Percentiles rank a stretch among this genome's conserved stretches.
These are phyloP conservation scores for Trichogramma evanescens DNA, from an alignment of 2,888 invertebrate genomes.

Conservation along the genomic window DNA sequence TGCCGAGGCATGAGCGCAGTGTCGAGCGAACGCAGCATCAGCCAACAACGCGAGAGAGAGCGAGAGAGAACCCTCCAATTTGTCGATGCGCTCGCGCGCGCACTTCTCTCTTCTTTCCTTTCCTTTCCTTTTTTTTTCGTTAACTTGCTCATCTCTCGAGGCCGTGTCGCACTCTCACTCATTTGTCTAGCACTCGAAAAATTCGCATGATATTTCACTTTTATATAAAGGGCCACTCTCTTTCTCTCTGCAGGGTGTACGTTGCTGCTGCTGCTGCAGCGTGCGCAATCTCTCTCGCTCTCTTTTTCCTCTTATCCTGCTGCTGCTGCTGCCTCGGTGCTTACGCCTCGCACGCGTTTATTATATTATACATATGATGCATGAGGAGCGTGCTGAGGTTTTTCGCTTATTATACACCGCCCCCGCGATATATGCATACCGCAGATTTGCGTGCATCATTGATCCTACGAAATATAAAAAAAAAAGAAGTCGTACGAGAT, in stretches of 20 bases:
- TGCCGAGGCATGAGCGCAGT: neutral
- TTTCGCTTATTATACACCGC: no score
- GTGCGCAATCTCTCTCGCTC: neutral
- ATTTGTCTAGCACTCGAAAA: constrained; percentile 27
- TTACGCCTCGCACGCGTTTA: neutral
- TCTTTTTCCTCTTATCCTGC: neutral
- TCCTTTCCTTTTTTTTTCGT: constrained; percentile 3
- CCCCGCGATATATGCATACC: no score
- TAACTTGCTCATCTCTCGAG: constrained; percentile 4
- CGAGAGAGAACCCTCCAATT: constrained; percentile 28
- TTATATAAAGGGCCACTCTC: constrained; percentile 15
- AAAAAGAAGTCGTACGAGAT: no score
- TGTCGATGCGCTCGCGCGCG: constrained; percentile 14
- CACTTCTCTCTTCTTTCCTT: constrained; percentile 11
- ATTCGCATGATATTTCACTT: constrained; percentile 27
- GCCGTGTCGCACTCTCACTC: constrained; percentile 8
- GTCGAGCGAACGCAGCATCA: constrained; percentile 1
- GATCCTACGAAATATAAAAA: no score
- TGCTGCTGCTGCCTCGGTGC: neutral
- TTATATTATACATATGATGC: no score
- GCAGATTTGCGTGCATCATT: no score
- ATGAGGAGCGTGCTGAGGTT: no score
- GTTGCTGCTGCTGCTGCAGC: neutral
- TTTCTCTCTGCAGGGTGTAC: constrained; percentile 3
- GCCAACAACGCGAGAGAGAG: constrained; percentile 4